A percentile compares a stretch with the other conserved stretches of the same genome.
Conservation (phyloP, 2,797 vertebrate genomes). For the Lutjanus argentimaculatus region DNA sequence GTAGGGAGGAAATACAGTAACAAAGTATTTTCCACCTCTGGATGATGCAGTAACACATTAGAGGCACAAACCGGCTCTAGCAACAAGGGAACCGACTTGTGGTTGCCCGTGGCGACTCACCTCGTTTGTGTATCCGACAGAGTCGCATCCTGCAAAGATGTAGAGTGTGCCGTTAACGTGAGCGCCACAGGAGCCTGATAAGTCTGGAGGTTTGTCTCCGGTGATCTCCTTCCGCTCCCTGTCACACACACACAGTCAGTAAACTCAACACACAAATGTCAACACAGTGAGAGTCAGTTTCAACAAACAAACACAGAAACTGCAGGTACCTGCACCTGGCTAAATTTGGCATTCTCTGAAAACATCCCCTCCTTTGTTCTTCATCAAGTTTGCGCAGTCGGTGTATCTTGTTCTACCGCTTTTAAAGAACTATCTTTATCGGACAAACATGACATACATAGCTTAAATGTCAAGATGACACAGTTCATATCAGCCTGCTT, state of each 20-base stretch:
- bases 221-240: conserved; percentile 90
- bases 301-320: neutral
- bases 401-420: neutral
- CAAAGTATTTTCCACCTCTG: too few species aligned
- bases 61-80: neutral
- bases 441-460: neutral
- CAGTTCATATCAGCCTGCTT: neutral
- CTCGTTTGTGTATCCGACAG: conserved; percentile 91
- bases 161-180: conserved; percentile 89
- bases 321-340: neutral
- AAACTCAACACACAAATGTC: neutral
- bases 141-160: conserved; percentile 93
- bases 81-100: neutral
- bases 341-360: neutral
- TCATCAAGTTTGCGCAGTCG: neutral
- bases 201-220: conserved; percentile 90
- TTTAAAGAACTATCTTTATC: neutral
- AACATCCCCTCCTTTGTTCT: neutral
- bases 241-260: conserved; percentile 19
- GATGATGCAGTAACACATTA: too few species aligned
- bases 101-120: conserved; percentile 68
- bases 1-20: too few species aligned
- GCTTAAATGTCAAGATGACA: conserved; percentile 39
- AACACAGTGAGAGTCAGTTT: neutral
- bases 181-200: conserved; percentile 91